Evolutionary conservation across 1,140 invertebrate genomes (phyloP).

Genomic region (Drosophila erecta): DNA sequence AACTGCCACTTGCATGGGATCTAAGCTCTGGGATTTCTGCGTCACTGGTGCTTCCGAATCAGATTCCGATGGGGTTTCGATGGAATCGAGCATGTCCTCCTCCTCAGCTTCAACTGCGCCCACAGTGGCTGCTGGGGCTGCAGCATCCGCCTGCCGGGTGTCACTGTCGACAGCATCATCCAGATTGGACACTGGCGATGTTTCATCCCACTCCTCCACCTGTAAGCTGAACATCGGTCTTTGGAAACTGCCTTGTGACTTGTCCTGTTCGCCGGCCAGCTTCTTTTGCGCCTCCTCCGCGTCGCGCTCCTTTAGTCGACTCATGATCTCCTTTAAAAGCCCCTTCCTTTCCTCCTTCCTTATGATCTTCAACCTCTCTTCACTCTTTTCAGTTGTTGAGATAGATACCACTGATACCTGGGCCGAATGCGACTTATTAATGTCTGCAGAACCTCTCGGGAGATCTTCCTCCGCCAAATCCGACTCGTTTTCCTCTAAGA

Average conservation of each 20-base stretch:
- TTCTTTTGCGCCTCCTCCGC: neutral
- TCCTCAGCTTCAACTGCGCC: neutral
- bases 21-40: neutral
- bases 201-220: neutral
- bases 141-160: neutral
- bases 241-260: neutral
- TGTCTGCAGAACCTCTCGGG: neutral
- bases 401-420: too few relatives aligned
- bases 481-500: neutral
- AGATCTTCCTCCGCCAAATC: neutral
- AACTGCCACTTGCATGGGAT: slow-evolving; percentile 1
- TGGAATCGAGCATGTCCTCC: neutral
- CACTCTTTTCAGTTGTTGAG: neutral
- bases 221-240: neutral
- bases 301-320: neutral
- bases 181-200: neutral
- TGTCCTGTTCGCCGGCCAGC: neutral
- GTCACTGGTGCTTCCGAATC: neutral
- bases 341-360: neutral
- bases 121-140: neutral
- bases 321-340: neutral
- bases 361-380: too few relatives aligned
- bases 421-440: too few relatives aligned
- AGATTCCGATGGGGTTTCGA: neutral
- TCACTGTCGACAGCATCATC: neutral